Evolutionary conservation across 2,113 vertebrate genomes (phyloP).

Genomic region (Sebastes schlegelii): DNA sequence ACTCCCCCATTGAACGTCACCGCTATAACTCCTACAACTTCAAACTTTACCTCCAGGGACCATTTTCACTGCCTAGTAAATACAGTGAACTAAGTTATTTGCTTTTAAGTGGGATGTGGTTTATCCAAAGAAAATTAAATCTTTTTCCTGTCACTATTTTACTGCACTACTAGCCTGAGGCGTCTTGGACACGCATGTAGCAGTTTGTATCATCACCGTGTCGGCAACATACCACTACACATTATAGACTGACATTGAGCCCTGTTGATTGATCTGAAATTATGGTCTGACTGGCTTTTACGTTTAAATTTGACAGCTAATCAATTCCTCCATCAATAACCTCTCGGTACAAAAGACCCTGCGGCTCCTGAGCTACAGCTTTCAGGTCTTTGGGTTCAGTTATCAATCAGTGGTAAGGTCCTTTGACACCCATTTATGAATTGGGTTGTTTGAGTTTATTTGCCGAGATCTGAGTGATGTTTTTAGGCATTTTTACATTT

Average conservation of each 20-base stretch:
- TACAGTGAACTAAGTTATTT: neutral
- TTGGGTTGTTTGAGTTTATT: constrained; percentile 13
- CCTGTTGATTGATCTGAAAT: constrained; percentile 69
- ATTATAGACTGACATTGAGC: constrained; percentile 45
- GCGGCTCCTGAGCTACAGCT: constrained; percentile 54
- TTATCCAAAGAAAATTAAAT: neutral
- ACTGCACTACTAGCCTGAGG: neutral
- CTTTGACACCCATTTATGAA: constrained; percentile 26
- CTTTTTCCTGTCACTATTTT: neutral
- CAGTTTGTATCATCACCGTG: constrained; percentile 16
- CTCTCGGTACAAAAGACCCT: constrained; percentile 38
- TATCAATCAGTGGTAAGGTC: constrained; percentile 57
- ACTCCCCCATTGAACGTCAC: neutral
- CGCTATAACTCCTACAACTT: constrained; percentile 10
- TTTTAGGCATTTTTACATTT: neutral
- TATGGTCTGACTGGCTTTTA: constrained; percentile 54
- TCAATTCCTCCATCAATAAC: constrained; percentile 71
- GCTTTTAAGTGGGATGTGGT: constrained; percentile 4
- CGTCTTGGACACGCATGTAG: neutral
- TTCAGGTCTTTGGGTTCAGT: constrained; percentile 48
- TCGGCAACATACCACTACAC: constrained; percentile 37
- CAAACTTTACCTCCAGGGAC: constrained; percentile 31
- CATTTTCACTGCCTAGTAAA: constrained; percentile 6
- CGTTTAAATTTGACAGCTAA: constrained; percentile 69
- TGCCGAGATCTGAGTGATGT: neutral